Evolutionary conservation across 2,797 vertebrate species (phyloP).

Genomic region (Myripristis jacobus): DNA sequence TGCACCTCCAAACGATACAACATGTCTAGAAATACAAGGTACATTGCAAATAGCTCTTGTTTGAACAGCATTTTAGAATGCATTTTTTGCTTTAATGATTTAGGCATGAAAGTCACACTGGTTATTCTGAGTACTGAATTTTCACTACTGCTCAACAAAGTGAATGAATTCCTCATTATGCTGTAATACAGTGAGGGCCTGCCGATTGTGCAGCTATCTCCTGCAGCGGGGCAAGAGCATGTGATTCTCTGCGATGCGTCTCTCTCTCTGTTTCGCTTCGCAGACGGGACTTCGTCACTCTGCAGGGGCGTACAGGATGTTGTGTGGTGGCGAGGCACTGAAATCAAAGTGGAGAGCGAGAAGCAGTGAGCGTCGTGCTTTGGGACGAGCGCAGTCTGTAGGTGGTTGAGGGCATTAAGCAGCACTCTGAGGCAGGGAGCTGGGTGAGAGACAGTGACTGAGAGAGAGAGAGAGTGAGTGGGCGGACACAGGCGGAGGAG

Average conservation of each 20-base stretch:
- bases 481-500: slow-evolving; percentile 30
- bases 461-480: slow-evolving; percentile 23
- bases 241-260: slow-evolving; percentile 25
- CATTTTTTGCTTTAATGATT: no score
- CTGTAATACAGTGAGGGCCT: background rate
- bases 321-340: slow-evolving; percentile 8
- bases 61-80: no score
- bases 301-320: slow-evolving; percentile 72
- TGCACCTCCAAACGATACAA: no score
- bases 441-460: slow-evolving; percentile 3
- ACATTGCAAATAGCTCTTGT: no score
- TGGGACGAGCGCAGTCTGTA: slow-evolving; percentile 15
- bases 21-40: no score
- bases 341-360: slow-evolving; percentile 27
- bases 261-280: slow-evolving; percentile 51
- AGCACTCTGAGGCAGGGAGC: background rate
- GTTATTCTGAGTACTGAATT: background rate
- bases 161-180: background rate
- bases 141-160: background rate
- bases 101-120: no score
- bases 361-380: background rate
- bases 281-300: slow-evolving; percentile 18
- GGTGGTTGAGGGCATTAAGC: slow-evolving; percentile 54
- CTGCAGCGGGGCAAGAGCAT: slow-evolving; percentile 23
- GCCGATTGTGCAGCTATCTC: background rate